phyloP scores from a whole-genome alignment of 2,888 invertebrate species.

The Hartigia nigra region DNA sequence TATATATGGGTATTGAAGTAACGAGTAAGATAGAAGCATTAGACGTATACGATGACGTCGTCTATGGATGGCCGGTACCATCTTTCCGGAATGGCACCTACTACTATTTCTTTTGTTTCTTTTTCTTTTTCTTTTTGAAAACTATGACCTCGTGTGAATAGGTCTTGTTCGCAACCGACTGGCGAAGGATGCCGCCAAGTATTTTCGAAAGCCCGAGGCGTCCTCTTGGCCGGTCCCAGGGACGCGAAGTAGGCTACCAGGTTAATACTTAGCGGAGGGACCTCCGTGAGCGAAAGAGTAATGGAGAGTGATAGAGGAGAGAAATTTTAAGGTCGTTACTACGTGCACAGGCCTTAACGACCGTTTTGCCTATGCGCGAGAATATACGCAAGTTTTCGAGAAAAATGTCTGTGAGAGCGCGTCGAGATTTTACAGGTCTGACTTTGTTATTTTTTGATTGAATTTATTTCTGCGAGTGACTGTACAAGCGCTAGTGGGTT shows the following conservation, averaged over 20 bases:
- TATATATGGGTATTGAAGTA: no score
- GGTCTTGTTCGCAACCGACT: background rate
- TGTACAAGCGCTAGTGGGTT: background rate
- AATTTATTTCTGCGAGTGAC: background rate
- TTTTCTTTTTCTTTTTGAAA: background rate
- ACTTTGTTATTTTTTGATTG: background rate
- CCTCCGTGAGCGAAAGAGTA: constrained; percentile 14
- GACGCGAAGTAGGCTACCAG: constrained; percentile 60
- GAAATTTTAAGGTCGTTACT: background rate
- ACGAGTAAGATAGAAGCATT: background rate
- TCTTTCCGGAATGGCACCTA: background rate
- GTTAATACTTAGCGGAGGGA: constrained; percentile 49
- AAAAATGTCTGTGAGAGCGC: background rate
- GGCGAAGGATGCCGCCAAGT: constrained; percentile 23
- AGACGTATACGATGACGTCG: background rate
- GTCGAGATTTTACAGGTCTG: background rate
- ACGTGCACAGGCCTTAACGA: background rate
- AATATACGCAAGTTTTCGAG: background rate
- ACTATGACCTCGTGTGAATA: background rate
- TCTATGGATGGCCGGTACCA: background rate
- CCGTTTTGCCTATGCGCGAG: background rate
- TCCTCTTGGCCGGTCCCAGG: constrained; percentile 1
- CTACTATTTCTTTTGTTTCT: background rate
- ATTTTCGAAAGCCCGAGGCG: constrained; percentile 60
- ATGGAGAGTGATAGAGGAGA: constrained; percentile 18